phyloP scores from a whole-genome alignment of 2,113 vertebrate species.

The Pachycephala philippinensis region DNA sequence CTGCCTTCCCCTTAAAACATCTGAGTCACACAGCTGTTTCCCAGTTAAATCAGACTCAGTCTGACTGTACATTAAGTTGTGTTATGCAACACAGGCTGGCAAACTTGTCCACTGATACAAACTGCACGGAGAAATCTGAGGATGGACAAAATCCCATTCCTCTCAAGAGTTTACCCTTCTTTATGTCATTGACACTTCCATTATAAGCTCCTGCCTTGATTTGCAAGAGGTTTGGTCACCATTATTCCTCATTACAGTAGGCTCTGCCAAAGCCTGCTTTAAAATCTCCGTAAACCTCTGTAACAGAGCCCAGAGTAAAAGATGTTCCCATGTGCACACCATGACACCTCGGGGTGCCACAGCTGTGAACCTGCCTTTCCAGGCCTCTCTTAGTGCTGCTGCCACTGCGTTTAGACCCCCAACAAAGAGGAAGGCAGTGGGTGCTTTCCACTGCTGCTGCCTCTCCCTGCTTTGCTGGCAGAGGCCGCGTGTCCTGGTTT shows the following conservation, averaged over 20 bases:
- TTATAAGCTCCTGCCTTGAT: background rate
- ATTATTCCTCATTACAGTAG: background rate
- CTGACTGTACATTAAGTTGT: slow-evolving; percentile 5
- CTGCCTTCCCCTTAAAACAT: slow-evolving; percentile 18
- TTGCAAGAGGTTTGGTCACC: background rate
- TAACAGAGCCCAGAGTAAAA: background rate
- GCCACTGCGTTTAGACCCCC: slow-evolving; percentile 17
- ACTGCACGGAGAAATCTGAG: background rate
- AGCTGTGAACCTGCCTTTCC: background rate
- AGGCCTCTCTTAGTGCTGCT: background rate
- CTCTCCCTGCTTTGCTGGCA: slow-evolving; percentile 55
- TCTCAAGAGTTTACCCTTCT: background rate
- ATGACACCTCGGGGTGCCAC: background rate
- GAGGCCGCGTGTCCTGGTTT: slow-evolving; percentile 49
- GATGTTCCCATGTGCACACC: background rate
- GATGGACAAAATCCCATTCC: background rate
- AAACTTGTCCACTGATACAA: background rate
- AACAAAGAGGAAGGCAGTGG: slow-evolving; percentile 10
- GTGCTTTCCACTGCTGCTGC: slow-evolving; percentile 24
- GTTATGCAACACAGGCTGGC: background rate
- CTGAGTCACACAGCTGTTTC: slow-evolving; percentile 44
- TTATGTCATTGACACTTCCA: background rate
- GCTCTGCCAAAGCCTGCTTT: background rate
- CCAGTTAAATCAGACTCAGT: slow-evolving; percentile 19
- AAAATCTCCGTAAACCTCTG: background rate